Evolutionary conservation across 1,140 invertebrate genomes (phyloP), one percentile per base, ranked within the genome.

Genomic region (Asobara japonica): DNA sequence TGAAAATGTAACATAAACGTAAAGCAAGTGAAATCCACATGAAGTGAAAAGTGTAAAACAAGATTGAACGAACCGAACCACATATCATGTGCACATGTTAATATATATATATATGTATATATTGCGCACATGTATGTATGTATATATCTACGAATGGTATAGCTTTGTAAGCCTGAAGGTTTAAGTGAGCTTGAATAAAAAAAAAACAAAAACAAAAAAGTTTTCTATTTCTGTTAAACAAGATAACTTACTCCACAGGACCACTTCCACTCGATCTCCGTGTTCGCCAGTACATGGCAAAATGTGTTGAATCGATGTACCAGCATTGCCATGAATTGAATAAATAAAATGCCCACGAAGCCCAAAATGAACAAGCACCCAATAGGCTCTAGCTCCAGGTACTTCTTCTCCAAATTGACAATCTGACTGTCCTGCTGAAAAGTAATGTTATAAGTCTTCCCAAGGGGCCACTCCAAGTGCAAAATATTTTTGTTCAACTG

Each of bases 271-370:
- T 86, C 78, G 30, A 95, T 83, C 69, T 89, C 88, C 0, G 93
- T 94, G 62, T 93, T 93, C 0, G 95, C 92, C 71, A 97, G 86
- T 71, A 97, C 92, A 82, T 97, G 95, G 0, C 93, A 91, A 78
- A 96, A 91, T 0, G 96, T 97, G 16, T 91, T 91, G 76, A 96
- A 94, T 29, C 95, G 90, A 88, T 97, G 95, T 73, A 94, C 89
- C 25, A 96, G 87, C 95, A 97, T 97, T 16, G 92, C 93, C 1
- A 94, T 76, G 77, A 96, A 96, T 85, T 97, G 94, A 45, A 96
- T 91, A 0, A 92, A 77, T 18, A 97, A 81, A 33, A 87, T 82
- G 0, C 76, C 72, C n/a, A 85, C 60, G 62, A 85, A 87, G 22
- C 76, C 79, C n/a, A 79, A 0, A 38, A 86, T 85, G 68, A 86